Conservation (phyloP, 1,140 invertebrate genomes). For the Drosophila orosa region DNA sequence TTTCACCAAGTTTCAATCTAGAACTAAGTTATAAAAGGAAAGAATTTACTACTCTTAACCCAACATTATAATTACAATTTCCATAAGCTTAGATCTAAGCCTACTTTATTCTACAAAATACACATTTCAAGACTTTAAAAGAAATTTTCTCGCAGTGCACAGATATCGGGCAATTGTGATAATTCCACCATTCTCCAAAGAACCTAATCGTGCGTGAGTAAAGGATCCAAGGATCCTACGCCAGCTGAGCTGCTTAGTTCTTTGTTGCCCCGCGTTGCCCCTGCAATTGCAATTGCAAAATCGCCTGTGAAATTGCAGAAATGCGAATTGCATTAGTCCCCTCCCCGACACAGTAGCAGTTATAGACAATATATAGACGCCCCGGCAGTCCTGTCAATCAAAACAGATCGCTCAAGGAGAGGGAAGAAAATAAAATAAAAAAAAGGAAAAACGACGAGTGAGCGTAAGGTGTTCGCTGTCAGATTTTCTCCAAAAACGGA, state of each 20-base stretch:
- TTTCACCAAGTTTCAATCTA: too few species aligned
- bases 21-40: too few species aligned
- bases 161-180: constrained; percentile 42
- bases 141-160: constrained; percentile 6
- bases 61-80: too few species aligned
- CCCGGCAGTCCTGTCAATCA: constrained; percentile 80
- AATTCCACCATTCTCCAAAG: constrained; percentile 54
- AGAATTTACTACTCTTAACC: too few species aligned
- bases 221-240: constrained; percentile 20
- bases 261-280: constrained; percentile 59
- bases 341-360: constrained; percentile 26
- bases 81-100: background rate
- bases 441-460: background rate
- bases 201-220: constrained; percentile 67
- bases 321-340: constrained; percentile 72
- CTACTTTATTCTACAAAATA: background rate
- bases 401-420: constrained; percentile 24
- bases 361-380: constrained; percentile 29
- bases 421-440: too few species aligned
- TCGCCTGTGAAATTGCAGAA: constrained; percentile 81
- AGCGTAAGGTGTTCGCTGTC: constrained; percentile 77
- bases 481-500: constrained; percentile 67
- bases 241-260: constrained; percentile 63
- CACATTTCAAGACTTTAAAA: background rate
- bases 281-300: constrained; percentile 66